phyloP scores from a whole-genome alignment of 2,888 invertebrate genomes.

The Selenia dentaria region DNA sequence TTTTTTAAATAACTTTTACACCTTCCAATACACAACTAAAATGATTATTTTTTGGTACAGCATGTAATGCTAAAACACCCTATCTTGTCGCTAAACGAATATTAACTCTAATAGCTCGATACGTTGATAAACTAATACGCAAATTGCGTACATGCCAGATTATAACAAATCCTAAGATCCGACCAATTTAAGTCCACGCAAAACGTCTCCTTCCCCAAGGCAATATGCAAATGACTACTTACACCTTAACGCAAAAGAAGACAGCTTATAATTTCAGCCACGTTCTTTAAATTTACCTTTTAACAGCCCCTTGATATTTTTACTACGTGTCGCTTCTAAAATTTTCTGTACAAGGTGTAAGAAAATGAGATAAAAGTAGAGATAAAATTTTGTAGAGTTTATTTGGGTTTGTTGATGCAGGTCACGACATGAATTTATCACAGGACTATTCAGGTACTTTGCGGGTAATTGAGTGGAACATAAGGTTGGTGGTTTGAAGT shows the following conservation, averaged over 20 bases:
- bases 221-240: slow-evolving; percentile 59
- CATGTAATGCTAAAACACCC: too few relatives aligned
- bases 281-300: slow-evolving; percentile 74
- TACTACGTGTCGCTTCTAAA: slow-evolving; percentile 67
- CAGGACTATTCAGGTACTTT: slow-evolving; percentile 62
- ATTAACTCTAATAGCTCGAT: too few relatives aligned
- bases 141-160: slow-evolving; percentile 11
- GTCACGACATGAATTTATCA: slow-evolving; percentile 72
- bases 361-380: slow-evolving; percentile 63
- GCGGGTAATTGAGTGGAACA: slow-evolving; percentile 63
- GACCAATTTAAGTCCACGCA: slow-evolving; percentile 24
- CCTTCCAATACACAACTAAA: too few relatives aligned
- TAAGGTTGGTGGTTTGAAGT: slow-evolving; percentile 48
- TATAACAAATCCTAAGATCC: slow-evolving; percentile 19
- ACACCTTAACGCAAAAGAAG: slow-evolving; percentile 46
- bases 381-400: slow-evolving; percentile 61
- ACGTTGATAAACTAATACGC: too few relatives aligned
- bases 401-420: slow-evolving; percentile 64
- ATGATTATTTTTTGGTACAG: too few relatives aligned
- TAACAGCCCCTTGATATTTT: slow-evolving; percentile 75
- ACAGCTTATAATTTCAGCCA: slow-evolving; percentile 67
- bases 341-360: slow-evolving; percentile 54
- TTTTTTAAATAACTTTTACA: too few relatives aligned
- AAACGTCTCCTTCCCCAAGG: slow-evolving; percentile 36
- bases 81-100: too few relatives aligned